A percentile compares a stretch with the other conserved stretches of the same genome.
Conservation (phyloP, 2,888 invertebrate genomes). For the Sturmia bella region DNA sequence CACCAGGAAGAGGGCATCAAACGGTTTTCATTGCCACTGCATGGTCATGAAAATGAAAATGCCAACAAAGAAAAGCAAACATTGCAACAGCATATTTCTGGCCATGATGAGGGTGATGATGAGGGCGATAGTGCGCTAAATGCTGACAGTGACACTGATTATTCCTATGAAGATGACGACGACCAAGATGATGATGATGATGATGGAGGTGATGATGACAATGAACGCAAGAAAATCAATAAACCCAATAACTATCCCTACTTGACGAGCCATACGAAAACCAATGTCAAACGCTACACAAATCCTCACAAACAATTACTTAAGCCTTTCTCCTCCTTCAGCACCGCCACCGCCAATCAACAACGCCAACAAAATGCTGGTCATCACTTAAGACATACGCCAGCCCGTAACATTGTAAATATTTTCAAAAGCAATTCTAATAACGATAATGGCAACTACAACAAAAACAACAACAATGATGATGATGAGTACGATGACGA, state of each 20-base stretch:
- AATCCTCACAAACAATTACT: conserved; percentile 38
- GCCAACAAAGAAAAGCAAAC: conserved; percentile 29
- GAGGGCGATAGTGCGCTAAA: neutral
- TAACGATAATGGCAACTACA: conserved; percentile 71
- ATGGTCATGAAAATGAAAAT: conserved; percentile 27
- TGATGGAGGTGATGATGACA: conserved; percentile 70
- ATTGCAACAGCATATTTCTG: neutral
- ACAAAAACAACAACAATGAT: conserved; percentile 71
- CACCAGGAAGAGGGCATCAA: conserved; percentile 53
- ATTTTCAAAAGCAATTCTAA: conserved; percentile 52
- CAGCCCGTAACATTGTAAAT: conserved; percentile 16
- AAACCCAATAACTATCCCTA: conserved; percentile 34
- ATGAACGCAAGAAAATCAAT: conserved; percentile 68
- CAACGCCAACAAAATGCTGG: neutral
- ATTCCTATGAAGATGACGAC: conserved; percentile 16
- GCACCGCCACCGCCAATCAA: neutral
- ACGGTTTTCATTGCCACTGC: conserved; percentile 64
- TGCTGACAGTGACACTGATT: conserved; percentile 16
- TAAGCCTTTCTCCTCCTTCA: conserved; percentile 12
- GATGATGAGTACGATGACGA: no score
- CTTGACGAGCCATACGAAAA: conserved; percentile 25
- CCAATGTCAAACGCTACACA: conserved; percentile 64
- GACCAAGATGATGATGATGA: conserved; percentile 68
- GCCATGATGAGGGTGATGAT: neutral
- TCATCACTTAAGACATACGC: conserved; percentile 24